phyloP scores from a whole-genome alignment of 2,888 invertebrate genomes.

The Nesidiocoris tenuis region DNA sequence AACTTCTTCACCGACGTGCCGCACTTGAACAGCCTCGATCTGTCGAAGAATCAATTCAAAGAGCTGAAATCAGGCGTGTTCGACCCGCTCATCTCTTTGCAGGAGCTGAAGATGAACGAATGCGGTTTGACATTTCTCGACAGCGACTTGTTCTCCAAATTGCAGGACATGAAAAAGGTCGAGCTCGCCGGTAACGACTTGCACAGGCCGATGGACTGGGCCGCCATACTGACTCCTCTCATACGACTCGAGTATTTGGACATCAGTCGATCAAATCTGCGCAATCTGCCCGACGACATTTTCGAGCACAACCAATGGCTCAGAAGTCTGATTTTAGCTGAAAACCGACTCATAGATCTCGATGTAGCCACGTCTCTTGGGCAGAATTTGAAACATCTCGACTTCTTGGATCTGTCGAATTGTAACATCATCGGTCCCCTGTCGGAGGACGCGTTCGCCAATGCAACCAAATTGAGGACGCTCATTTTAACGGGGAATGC shows the following conservation, averaged over 20 bases:
- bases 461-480: constrained; percentile 65
- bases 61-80: constrained; percentile 62
- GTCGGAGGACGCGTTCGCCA: constrained; percentile 67
- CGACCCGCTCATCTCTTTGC: constrained; percentile 65
- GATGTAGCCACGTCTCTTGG: constrained; percentile 66
- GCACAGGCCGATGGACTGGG: constrained; percentile 61
- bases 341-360: constrained; percentile 65
- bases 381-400: constrained; percentile 64
- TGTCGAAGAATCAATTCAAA: constrained; percentile 66
- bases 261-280: constrained; percentile 63
- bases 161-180: constrained; percentile 64
- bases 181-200: constrained; percentile 63
- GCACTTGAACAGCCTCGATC: constrained; percentile 66
- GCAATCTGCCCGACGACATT: constrained; percentile 63
- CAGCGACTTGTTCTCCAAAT: constrained; percentile 60
- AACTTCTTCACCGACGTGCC: constrained; percentile 68
- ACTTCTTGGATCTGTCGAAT: constrained; percentile 67
- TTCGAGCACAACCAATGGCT: constrained; percentile 67
- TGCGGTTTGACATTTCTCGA: constrained; percentile 64
- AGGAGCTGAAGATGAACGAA: constrained; percentile 64
- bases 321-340: constrained; percentile 63
- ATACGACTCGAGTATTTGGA: constrained; percentile 64
- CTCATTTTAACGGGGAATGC: constrained; percentile 68
- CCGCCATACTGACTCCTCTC: constrained; percentile 62
- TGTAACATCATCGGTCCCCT: constrained; percentile 67